Conservation (phyloP, 2,113 vertebrate genomes). For the Menura novaehollandiae region DNA sequence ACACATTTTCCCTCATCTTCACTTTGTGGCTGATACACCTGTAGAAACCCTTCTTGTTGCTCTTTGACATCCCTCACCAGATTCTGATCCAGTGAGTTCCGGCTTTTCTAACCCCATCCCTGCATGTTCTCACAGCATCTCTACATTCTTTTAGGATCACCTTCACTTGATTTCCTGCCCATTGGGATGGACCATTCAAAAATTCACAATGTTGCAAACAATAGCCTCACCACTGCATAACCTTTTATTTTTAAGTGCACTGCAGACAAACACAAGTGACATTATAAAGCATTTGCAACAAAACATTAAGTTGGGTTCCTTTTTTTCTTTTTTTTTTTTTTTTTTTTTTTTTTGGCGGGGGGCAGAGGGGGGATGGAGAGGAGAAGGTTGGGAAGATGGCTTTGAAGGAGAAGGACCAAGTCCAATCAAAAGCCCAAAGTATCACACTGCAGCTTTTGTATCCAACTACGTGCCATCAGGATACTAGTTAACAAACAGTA, state of each 20-base stretch:
- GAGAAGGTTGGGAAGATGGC: fast-evolving
- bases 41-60: neutral
- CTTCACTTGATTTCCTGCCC: neutral
- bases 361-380: neutral
- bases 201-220: neutral
- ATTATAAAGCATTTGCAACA: neutral
- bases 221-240: neutral
- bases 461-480: neutral
- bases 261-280: neutral
- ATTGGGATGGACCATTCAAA: neutral
- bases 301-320: neutral
- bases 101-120: neutral
- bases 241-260: neutral
- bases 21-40: neutral
- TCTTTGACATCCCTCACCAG: neutral
- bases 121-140: neutral
- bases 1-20: neutral
- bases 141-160: neutral
- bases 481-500: neutral
- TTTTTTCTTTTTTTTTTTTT: neutral
- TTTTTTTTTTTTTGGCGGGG: neutral
- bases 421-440: neutral
- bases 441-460: neutral
- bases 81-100: neutral
- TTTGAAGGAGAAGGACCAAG: neutral